These are phyloP conservation scores for Hylomyscus alleni DNA, from an alignment of 2,797 vertebrate genomes.

Conservation along the genomic window DNA sequence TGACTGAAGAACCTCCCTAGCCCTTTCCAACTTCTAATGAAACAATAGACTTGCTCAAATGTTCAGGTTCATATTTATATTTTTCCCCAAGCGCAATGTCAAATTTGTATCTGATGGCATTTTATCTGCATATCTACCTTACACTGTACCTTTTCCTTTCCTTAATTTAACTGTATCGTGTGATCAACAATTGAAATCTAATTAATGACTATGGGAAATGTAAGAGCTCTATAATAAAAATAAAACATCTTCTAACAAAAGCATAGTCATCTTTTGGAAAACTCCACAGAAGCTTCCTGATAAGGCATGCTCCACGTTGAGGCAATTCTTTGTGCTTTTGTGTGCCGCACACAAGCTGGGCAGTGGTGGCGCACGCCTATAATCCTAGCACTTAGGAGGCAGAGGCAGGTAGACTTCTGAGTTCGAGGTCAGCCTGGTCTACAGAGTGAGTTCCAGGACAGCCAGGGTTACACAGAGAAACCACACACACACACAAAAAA, in stretches of 20 bases:
- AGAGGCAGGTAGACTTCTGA: too few species aligned
- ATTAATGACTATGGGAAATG: not conserved
- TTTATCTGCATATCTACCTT: not conserved
- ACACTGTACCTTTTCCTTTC: not conserved
- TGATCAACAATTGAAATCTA: not conserved
- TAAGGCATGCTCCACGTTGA: not conserved
- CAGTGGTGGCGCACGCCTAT: too few species aligned
- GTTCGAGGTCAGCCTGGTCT: too few species aligned
- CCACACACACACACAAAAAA: not conserved
- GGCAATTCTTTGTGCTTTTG: slow-evolving; percentile 15
- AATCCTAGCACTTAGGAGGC: too few species aligned
- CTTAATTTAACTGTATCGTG: not conserved
- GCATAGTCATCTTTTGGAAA: not conserved
- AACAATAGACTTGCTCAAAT: not conserved
- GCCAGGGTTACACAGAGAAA: too few species aligned
- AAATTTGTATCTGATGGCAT: not conserved
- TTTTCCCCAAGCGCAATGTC: slow-evolving; percentile 36
- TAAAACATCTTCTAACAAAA: not conserved
- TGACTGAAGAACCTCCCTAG: not conserved
- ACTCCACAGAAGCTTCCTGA: not conserved
- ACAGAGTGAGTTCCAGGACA: too few species aligned
- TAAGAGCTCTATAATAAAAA: not conserved
- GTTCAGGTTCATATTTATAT: slow-evolving; percentile 6
- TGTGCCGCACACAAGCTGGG: not conserved
- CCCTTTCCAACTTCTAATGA: not conserved